Base-by-base conservation (phyloP, 53 echinoderm and acorn worm genomes). In the Holothuria scabra region DNA sequence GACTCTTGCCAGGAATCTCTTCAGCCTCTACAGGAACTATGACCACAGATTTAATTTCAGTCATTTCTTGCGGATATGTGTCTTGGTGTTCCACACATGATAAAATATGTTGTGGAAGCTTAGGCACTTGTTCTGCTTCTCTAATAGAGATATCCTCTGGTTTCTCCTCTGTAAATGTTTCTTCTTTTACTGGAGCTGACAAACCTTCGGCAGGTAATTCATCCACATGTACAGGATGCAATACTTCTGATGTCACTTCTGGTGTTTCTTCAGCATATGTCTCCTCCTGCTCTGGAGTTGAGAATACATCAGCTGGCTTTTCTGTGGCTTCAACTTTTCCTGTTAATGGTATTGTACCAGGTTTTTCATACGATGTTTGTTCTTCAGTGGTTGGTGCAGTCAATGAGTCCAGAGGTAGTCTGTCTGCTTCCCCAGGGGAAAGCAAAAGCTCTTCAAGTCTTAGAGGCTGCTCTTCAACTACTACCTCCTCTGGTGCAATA, bases 301-400 rank as follows among this genome's bases (percentile, higher is more conserved):
- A 58, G 83, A 93, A 65, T 38, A 87, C 84, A 28, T 84, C 87
- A 35, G 37, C 29, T 44, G 90, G 90, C 38, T 83, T 67, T 59
- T 78, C 62, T 79, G 78, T 59, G 5, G 87, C 87, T 84, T 89
- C 89, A 6, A 70, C 37, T 18, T 81, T 34, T 56, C 69, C 61
- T 3, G 80, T 41, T 33, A 30, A 13, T 34, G 58, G 12, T 18
- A 65, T 71, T 5, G 60, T 52, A 38, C 72, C 89, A 67, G 89
- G 78, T 13, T 71, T 74, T 66, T 88, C 93, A 44, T 90, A 85
- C 22, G 75, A 32, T 34, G 23, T 28, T 67, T 80, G 28, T 80
- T 85, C 90, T 74, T 84, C 66, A 74, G 74, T 90, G 21, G 60
- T 52, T 31, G 76, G 66, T 21, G 85, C 61, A 68, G 44, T 28